Percentiles rank a stretch among this genome's conserved stretches.
Conservation (phyloP, 1,140 invertebrate species). For the Hydropsyche tenuis region DNA sequence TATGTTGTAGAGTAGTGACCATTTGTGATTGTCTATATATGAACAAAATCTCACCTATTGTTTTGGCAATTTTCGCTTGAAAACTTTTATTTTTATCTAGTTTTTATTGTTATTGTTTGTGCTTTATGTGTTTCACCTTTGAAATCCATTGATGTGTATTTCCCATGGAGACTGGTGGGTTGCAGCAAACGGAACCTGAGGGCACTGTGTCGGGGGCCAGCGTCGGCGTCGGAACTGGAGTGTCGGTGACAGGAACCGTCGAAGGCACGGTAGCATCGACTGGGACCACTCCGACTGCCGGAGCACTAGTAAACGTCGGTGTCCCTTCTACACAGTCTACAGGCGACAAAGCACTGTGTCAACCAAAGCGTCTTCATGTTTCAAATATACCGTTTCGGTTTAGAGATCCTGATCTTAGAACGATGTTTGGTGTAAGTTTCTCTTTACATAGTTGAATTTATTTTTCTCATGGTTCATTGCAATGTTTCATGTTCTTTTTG, state of each 20-base stretch:
- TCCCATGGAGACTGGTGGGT: conserved; percentile 51
- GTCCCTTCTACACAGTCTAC: conserved; percentile 57
- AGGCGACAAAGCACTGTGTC: conserved; percentile 64
- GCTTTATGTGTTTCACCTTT: conserved; percentile 44
- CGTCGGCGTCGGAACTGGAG: conserved; percentile 55
- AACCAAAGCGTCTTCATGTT: conserved; percentile 89
- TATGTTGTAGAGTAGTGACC: not conserved
- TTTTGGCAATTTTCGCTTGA: conserved; percentile 31
- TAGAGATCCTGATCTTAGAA: conserved; percentile 94
- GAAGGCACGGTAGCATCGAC: conserved; percentile 55
- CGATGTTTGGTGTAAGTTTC: conserved; percentile 95
- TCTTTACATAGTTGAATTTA: not conserved
- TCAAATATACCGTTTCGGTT: conserved; percentile 99
- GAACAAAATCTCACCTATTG: not conserved
- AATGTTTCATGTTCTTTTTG: conserved; percentile 38
- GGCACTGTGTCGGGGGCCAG: conserved; percentile 50
- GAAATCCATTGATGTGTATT: conserved; percentile 51
- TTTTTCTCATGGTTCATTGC: not conserved
- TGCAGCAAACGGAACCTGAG: conserved; percentile 60
- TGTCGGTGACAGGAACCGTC: conserved; percentile 54
- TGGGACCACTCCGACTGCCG: conserved; percentile 52
- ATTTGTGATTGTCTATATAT: conserved; percentile 7
- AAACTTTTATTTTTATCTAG: conserved; percentile 15
- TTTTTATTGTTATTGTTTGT: conserved; percentile 43
- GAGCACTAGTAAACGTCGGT: conserved; percentile 53